phyloP scores from a whole-genome alignment of 2,113 vertebrate genomes.

The Apteryx owenii region DNA sequence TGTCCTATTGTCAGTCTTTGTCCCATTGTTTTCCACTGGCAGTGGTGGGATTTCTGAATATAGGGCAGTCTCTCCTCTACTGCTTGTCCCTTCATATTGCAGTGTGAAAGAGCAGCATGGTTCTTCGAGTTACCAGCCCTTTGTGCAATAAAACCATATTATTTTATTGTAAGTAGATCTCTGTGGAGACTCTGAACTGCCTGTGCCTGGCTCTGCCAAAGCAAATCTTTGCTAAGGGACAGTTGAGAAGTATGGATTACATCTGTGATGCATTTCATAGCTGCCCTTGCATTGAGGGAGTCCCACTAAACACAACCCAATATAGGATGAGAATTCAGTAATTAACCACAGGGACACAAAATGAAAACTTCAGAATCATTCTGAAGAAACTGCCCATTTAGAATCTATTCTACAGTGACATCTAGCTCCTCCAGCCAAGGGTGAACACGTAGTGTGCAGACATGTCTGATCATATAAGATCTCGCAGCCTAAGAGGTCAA shows the following conservation, averaged over 20 bases:
- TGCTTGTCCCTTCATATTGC: neutral
- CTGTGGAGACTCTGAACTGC: neutral
- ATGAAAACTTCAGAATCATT: neutral
- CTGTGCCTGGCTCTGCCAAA: neutral
- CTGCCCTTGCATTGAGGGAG: neutral
- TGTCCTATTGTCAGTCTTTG: neutral
- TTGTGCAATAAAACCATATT: neutral
- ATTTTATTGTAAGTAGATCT: neutral
- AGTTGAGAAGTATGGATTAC: neutral
- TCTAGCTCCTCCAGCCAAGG: neutral
- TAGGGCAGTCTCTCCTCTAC: neutral
- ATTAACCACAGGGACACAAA: neutral
- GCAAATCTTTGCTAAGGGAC: rapidly evolving
- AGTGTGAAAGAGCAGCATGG: neutral
- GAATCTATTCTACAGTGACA: neutral
- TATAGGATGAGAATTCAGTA: neutral
- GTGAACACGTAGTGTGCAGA: neutral
- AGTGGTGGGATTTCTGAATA: neutral
- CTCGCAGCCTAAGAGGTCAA: neutral
- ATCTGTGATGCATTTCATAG: neutral
- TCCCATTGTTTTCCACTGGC: neutral
- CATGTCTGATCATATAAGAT: rapidly evolving
- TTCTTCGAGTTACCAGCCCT: neutral
- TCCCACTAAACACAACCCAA: neutral
- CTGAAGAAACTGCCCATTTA: neutral